Base-by-base conservation (phyloP, 2,888 invertebrate species). In the Pseudeuparius sepicola region DNA sequence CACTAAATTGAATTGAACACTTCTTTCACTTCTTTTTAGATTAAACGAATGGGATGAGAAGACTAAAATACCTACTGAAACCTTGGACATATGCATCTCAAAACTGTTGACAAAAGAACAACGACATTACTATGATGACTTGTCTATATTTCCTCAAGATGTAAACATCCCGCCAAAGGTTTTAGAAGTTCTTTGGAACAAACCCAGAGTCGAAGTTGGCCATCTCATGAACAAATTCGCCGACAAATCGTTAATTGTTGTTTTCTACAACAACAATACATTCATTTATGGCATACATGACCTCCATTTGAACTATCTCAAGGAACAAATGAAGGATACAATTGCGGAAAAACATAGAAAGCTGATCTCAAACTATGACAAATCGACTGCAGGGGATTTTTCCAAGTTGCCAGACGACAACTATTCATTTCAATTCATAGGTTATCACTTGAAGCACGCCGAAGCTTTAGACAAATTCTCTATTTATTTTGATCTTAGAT, bases 281-380 rank as follows among this genome's bases (percentile, higher is more conserved):
- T 78, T 77, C 45, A 65, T 77, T 14, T 84, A 82, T 50, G 79
- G 78, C 41, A 68, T 83, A 27, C 81, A 83, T 51, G 77, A 79
- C 51, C 60, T 82, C 1, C 67, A 79, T 7, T 64, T 79, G 54
- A 67, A 69, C 34, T 78, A 75, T 50, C 58, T 83, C 47, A 66
- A 63, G 4, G 63, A 60, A 31, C 52, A 64, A 1, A 60, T 52
- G 2, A 51, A 59, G 0, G 60, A 65, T 0, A 63, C 69, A 28
- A 54, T 66, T 33, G 61, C 60, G 40, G 63, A 61, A 34, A 56
- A 73, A 40, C 81, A 83, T 44, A 55, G 58, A 30, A 66, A 66
- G 14, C 65, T 82, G 16, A 58, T 83, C 3, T 62, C 66, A 10
- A 70, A 68, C 33, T 82, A 80, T 50, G 53, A 63, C 9, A 64